Percentiles rank a stretch among this genome's conserved stretches.
These are phyloP conservation scores for Austrofundulus limnaeus DNA, from an alignment of 2,113 vertebrate genomes.

Conservation along the genomic window DNA sequence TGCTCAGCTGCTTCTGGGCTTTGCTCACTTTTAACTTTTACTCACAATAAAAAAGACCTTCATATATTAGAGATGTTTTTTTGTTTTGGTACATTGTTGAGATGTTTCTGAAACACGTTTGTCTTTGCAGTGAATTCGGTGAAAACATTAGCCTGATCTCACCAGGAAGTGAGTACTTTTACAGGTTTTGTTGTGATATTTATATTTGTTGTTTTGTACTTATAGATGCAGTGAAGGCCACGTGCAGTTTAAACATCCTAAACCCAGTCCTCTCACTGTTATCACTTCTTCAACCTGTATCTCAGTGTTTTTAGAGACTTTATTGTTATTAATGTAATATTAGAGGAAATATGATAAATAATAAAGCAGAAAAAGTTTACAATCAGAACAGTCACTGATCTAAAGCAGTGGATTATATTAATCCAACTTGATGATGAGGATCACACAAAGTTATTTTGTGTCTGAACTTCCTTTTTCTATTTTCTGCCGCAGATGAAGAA, in stretches of 20 bases:
- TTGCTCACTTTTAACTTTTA: not conserved
- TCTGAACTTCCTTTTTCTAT: not conserved
- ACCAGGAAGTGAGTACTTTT: slow-evolving; percentile 75
- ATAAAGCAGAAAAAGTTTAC: too few species aligned
- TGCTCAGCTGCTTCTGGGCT: not conserved
- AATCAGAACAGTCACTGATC: too few species aligned
- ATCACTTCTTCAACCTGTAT: too few species aligned
- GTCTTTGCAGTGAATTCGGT: slow-evolving; percentile 45
- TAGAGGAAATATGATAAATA: too few species aligned
- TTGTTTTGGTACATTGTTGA: not conserved
- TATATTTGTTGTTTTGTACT: not conserved
- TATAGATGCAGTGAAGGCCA: not conserved
- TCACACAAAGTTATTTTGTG: not conserved
- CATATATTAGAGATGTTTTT: too few species aligned
- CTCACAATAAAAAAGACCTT: not conserved
- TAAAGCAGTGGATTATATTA: too few species aligned
- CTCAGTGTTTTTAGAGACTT: too few species aligned
- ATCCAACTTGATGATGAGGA: not conserved
- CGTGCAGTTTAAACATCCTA: not conserved
- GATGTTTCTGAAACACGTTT: not conserved
- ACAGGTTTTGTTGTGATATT: not conserved
- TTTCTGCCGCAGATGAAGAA: slow-evolving; percentile 80
- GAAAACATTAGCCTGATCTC: slow-evolving; percentile 81
- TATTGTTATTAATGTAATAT: too few species aligned
- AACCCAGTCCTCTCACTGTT: too few species aligned